Conservation (phyloP, 2,113 vertebrate genomes). For the Hemiprocne comata region DNA sequence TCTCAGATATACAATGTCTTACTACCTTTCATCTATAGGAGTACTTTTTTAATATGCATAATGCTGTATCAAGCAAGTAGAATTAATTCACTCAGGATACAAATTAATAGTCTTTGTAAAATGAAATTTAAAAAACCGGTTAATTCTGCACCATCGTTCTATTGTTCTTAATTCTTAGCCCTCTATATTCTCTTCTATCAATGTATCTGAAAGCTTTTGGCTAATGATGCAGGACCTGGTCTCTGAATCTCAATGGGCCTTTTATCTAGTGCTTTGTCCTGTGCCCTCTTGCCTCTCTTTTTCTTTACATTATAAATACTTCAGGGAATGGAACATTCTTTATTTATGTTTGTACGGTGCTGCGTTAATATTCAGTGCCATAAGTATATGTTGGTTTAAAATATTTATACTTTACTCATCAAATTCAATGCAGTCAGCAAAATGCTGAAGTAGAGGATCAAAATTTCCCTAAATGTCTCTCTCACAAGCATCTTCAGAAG, state of each 20-base stretch:
- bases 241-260: neutral
- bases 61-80: neutral
- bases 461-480: neutral
- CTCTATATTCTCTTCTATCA: neutral
- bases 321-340: neutral
- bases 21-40: neutral
- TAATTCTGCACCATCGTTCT: neutral
- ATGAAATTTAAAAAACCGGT: neutral
- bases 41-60: neutral
- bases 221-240: neutral
- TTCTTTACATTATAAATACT: slow-evolving; percentile 8
- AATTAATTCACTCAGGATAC: neutral
- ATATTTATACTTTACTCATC: slow-evolving; percentile 23
- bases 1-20: neutral
- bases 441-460: neutral
- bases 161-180: neutral
- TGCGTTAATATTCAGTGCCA: neutral
- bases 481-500: neutral
- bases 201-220: neutral
- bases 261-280: neutral
- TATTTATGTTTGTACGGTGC: slow-evolving; percentile 24
- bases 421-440: slow-evolving; percentile 26
- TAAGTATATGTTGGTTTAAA: slow-evolving; percentile 17
- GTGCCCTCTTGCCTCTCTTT: neutral
- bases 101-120: neutral